Conservation (phyloP, 2,797 vertebrate genomes). For the Sebastes kiyomatsui region DNA sequence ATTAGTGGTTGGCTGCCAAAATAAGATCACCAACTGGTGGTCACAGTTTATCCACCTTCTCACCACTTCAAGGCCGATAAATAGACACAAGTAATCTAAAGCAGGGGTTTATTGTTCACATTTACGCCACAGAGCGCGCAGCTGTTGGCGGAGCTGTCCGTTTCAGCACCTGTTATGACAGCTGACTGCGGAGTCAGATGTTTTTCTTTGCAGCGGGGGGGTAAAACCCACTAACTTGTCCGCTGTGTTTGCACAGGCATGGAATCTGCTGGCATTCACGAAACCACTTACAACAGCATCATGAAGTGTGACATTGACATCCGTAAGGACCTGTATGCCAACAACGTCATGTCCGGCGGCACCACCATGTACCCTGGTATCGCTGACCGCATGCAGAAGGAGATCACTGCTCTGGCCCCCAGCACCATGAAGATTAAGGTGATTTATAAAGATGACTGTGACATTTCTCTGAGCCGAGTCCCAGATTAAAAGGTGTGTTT, state of each 20-base stretch:
- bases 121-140: slow-evolving; percentile 21
- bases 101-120: slow-evolving; percentile 15
- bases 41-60: slow-evolving; percentile 1
- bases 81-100: slow-evolving; percentile 12
- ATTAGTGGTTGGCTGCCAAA: neutral
- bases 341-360: slow-evolving; percentile 93
- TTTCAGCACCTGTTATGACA: slow-evolving; percentile 69
- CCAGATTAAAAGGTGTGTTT: slow-evolving; percentile 36
- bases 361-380: slow-evolving; percentile 97
- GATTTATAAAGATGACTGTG: neutral
- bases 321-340: slow-evolving; percentile 94
- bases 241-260: slow-evolving; percentile 71
- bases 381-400: slow-evolving; percentile 96
- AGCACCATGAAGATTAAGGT: slow-evolving; percentile 98
- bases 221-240: slow-evolving; percentile 6
- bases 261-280: slow-evolving; percentile 84
- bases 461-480: no score
- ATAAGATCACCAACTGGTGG: neutral
- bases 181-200: slow-evolving; percentile 32
- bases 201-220: neutral
- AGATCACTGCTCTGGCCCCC: slow-evolving; percentile 93
- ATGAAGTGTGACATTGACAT: slow-evolving; percentile 89
- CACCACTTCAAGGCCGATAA: neutral
- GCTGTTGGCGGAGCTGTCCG: slow-evolving; percentile 63
- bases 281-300: slow-evolving; percentile 84